A percentile compares a stretch with the other conserved stretches of the same genome.
These are phyloP conservation scores for Bombyx huttoni DNA, from an alignment of 2,888 invertebrate genomes.

Conservation along the genomic window DNA sequence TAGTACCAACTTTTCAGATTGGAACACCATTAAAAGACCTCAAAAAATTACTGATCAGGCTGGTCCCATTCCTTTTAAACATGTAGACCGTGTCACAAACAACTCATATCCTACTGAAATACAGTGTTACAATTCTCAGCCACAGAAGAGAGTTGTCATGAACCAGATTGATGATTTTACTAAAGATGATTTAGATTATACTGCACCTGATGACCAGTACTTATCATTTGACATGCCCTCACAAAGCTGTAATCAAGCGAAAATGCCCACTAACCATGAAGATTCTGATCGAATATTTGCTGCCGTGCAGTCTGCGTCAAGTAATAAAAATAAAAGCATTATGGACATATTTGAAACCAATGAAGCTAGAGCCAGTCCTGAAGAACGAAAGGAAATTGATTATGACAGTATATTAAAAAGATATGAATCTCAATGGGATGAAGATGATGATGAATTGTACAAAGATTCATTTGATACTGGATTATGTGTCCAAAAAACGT, in stretches of 20 bases:
- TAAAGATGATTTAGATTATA: constrained; percentile 28
- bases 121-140: background rate
- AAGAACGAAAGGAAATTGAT: constrained; percentile 25
- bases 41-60: background rate
- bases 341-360: constrained; percentile 51
- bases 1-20: background rate
- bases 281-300: constrained; percentile 40
- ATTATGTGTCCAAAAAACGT: constrained; percentile 4
- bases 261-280: constrained; percentile 15
- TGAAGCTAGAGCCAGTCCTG: constrained; percentile 26
- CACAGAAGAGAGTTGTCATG: background rate
- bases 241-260: constrained; percentile 6
- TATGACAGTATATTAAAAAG: constrained; percentile 30
- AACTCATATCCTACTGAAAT: background rate
- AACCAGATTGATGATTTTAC: constrained; percentile 23
- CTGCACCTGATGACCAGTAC: constrained; percentile 19
- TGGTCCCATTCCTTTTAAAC: background rate
- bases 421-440: constrained; percentile 54
- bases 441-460: constrained; percentile 63
- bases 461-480: constrained; percentile 24
- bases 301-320: constrained; percentile 38
- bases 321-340: constrained; percentile 48
- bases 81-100: background rate
- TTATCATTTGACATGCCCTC: constrained; percentile 29
- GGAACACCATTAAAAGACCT: background rate